These are phyloP conservation scores for Parauchenoglanis punctatus DNA, from an alignment of 2,797 vertebrate genomes.

Conservation along the genomic window DNA sequence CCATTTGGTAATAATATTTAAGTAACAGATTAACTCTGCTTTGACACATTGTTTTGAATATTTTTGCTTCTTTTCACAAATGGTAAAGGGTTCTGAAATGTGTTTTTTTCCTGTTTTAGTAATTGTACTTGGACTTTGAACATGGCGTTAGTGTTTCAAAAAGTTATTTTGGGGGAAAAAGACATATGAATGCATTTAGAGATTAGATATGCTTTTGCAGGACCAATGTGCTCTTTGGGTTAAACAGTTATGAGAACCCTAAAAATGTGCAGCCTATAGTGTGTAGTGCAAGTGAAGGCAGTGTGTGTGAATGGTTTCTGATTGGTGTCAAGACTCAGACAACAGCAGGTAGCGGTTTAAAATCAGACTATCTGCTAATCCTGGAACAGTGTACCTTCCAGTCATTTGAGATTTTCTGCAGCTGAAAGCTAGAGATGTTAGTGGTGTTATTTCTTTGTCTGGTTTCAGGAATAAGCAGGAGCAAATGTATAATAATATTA, in stretches of 20 bases:
- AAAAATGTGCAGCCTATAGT: background rate
- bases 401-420: background rate
- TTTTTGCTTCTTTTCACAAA: background rate
- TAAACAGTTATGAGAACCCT: background rate
- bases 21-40: background rate
- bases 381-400: background rate
- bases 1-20: background rate
- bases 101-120: background rate
- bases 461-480: background rate
- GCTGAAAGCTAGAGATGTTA: background rate
- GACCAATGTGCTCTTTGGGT: background rate
- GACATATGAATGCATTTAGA: background rate
- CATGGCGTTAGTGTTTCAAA: background rate
- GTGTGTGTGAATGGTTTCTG: constrained; percentile 26
- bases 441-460: background rate
- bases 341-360: constrained; percentile 15
- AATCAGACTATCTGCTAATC: constrained; percentile 23
- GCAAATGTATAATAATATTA: background rate
- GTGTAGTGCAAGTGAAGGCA: background rate
- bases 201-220: background rate
- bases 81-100: background rate
- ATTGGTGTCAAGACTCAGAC: constrained; percentile 21
- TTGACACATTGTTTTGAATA: background rate
- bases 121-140: background rate
- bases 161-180: background rate